A percentile compares a stretch with the other conserved stretches of the same genome.
These are phyloP conservation scores for Canis aureus DNA, from an alignment of 2,113 vertebrate species.

Conservation along the genomic window DNA sequence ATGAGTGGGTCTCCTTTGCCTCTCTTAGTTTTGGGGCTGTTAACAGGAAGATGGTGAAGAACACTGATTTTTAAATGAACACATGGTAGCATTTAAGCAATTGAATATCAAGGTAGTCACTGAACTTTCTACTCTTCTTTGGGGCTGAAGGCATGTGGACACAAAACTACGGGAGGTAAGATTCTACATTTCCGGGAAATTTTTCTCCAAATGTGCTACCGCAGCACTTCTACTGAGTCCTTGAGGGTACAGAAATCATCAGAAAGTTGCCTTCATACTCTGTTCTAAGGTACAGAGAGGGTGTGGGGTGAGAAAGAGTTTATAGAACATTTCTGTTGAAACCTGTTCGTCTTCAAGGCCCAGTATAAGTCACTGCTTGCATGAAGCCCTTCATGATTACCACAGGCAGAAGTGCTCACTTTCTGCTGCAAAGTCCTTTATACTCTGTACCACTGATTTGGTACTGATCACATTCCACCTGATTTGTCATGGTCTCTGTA, in stretches of 20 bases:
- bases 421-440: background rate
- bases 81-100: slow-evolving; percentile 6
- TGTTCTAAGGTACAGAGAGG: background rate
- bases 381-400: background rate
- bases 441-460: background rate
- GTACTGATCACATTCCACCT: background rate
- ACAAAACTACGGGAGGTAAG: background rate
- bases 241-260: background rate
- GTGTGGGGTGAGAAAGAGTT: background rate
- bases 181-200: background rate
- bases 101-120: background rate
- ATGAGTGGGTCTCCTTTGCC: background rate
- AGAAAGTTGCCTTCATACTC: background rate
- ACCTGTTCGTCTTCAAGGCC: background rate
- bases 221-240: background rate
- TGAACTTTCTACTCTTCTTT: background rate
- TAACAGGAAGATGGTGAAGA: background rate
- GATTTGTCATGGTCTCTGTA: background rate
- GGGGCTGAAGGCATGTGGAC: background rate
- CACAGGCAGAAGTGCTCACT: background rate
- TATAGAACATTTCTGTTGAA: background rate
- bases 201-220: background rate
- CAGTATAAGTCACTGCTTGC: background rate
- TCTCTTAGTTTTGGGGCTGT: background rate
- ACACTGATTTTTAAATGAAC: slow-evolving; percentile 3